Percentiles rank a stretch among this genome's conserved stretches.
Conservation (phyloP, 2,113 vertebrate species). For the Sebastes fasciatus region DNA sequence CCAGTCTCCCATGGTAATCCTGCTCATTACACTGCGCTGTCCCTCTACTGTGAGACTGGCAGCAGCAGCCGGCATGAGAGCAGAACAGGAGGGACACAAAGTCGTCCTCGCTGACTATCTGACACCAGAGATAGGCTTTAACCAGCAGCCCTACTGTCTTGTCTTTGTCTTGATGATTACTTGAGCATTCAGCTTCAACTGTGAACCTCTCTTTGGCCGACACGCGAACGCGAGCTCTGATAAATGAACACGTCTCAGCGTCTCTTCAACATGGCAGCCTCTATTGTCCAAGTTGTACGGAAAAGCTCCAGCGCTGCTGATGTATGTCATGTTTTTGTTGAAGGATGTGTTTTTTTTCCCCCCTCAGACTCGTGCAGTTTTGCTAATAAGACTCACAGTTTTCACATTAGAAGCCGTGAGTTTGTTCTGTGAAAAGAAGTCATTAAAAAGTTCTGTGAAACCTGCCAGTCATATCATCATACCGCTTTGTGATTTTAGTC, state of each 20-base stretch:
- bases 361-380: too few relatives aligned
- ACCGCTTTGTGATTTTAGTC: slow-evolving; percentile 17
- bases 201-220: slow-evolving; percentile 3
- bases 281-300: not conserved
- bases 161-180: slow-evolving; percentile 21
- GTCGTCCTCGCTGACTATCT: slow-evolving; percentile 18
- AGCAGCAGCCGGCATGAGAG: slow-evolving; percentile 49
- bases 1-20: slow-evolving; percentile 73
- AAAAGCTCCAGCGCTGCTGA: not conserved
- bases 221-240: slow-evolving; percentile 16
- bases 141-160: not conserved
- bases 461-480: slow-evolving; percentile 20
- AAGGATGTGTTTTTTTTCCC: not conserved
- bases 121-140: slow-evolving; percentile 11
- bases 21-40: slow-evolving; percentile 69
- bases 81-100: slow-evolving; percentile 40
- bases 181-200: not conserved
- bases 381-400: too few relatives aligned
- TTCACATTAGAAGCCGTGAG: not conserved
- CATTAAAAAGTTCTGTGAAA: slow-evolving; percentile 47
- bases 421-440: slow-evolving; percentile 32
- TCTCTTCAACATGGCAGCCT: slow-evolving; percentile 16
- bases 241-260: slow-evolving; percentile 12
- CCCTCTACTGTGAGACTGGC: slow-evolving; percentile 60
- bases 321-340: not conserved